Percentiles rank a stretch among this genome's conserved stretches.
phyloP scores from a whole-genome alignment of 2,888 invertebrate species.

The Mimumesa dahlbomi region DNA sequence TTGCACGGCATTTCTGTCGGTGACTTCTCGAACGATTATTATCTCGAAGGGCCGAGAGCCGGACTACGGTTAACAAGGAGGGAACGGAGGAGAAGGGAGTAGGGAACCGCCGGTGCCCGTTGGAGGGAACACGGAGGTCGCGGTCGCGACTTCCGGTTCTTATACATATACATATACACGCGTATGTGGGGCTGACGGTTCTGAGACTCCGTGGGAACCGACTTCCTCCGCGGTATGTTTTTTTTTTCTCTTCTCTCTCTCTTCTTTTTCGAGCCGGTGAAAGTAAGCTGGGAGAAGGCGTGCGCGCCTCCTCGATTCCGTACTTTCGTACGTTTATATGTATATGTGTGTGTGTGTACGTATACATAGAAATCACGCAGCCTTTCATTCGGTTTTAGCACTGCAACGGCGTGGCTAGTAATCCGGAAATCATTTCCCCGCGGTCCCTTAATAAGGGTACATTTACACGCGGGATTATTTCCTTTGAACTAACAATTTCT shows the following conservation, averaged over 20 bases:
- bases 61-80: not conserved
- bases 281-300: slow-evolving; percentile 47
- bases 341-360: too few species aligned
- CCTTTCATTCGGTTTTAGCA: too few species aligned
- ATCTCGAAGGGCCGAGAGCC: slow-evolving; percentile 8
- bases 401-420: too few species aligned
- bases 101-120: slow-evolving; percentile 6
- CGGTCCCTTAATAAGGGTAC: too few species aligned
- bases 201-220: slow-evolving; percentile 53
- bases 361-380: too few species aligned
- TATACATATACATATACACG: slow-evolving; percentile 18
- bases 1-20: slow-evolving; percentile 17
- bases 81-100: too few species aligned
- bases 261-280: slow-evolving; percentile 33
- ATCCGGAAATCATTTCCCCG: too few species aligned
- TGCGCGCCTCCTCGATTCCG: slow-evolving; percentile 22
- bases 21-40: slow-evolving; percentile 27
- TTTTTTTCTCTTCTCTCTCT: slow-evolving; percentile 2
- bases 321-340: slow-evolving; percentile 28
- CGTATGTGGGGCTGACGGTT: slow-evolving; percentile 24
- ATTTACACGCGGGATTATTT: too few species aligned
- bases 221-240: slow-evolving; percentile 43
- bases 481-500: too few species aligned
- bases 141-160: slow-evolving; percentile 59
- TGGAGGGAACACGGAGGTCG: slow-evolving; percentile 52